Evolutionary conservation across 1,140 invertebrate species (phyloP).

Genomic region (Littorina saxatilis): DNA sequence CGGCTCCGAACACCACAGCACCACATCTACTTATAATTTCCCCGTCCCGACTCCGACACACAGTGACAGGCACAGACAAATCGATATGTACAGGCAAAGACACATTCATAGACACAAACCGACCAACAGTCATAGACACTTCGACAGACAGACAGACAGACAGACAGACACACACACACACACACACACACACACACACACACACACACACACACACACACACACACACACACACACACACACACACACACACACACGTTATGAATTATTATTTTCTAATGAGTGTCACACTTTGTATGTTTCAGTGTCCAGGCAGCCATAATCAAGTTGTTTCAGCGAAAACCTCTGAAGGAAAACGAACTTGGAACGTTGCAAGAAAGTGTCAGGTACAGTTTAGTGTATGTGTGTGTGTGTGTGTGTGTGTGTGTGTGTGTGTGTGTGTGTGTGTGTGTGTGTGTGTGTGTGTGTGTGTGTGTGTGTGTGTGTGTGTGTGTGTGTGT

Average conservation of each 20-base stretch:
- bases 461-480: neutral
- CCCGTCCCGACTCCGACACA: no score
- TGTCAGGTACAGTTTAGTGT: conserved; percentile 49
- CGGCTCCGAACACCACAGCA: no score
- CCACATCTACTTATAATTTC: no score
- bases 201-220: neutral
- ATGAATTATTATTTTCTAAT: no score
- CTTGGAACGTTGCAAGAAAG: conserved; percentile 61
- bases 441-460: neutral
- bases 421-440: neutral
- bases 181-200: neutral
- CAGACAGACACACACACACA: neutral
- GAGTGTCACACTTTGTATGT: neutral
- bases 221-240: neutral
- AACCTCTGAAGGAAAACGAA: conserved; percentile 63
- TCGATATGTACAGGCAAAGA: no score
- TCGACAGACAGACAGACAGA: neutral
- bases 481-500: conserved; percentile 1
- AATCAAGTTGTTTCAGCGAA: conserved; percentile 67
- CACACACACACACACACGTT: neutral
- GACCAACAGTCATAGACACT: neutral
- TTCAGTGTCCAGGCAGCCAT: conserved; percentile 62
- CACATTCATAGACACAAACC: no score
- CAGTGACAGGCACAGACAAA: no score
- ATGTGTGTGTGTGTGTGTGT: neutral